Evolutionary conservation across 2,113 vertebrate species (phyloP), one percentile per base, ranked within the genome.

Genomic region (Athene cunicularia): DNA sequence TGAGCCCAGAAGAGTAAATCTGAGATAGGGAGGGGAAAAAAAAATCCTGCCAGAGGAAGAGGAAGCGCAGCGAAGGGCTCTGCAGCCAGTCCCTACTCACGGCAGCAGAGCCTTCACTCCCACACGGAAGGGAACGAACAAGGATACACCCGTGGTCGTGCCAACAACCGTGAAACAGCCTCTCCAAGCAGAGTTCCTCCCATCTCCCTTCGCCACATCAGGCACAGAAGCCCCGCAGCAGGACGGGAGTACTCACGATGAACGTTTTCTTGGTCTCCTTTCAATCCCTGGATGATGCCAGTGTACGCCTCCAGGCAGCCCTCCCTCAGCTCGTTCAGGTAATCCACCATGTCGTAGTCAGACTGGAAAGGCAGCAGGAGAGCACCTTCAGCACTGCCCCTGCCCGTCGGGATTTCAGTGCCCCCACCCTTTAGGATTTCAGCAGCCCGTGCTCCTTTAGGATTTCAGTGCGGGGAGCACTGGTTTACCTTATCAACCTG

Each of bases 291-390:
- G 97, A 99, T 98, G 96, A 99, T 99, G 5, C 99, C 99, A 0
- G 99, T 99, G 97, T 99, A 99, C 3, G 99, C 99, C 96, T 99
- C 99, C 98, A 99, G 98, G 79, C 99, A 99, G 90, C 99, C 99
- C 97, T 99, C 99, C 92, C 99, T 95, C 97, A 99, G 94, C 97
- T 99, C 99, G 13, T 99, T 99, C 98, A 99, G 98, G 97, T 99
- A 99, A 97, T 99, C 99, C 98, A 99, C 99, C 99, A 99, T 99
- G 98, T 99, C 99, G 27, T 99, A 99, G 98, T 99, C 99, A 2
- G 99, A 99, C 99, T 99, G 97, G 9, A 96, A 66, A 66, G 84
- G 67, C 90, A 71, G 91, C 12, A 60, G 73, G 91, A 45, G 53
- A 89, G 14, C 9, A 6, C 3, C 11, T 21, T 63, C 27, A 83